A percentile compares a stretch with the other conserved stretches of the same genome.
These are phyloP conservation scores for Echinops telfairi DNA, from an alignment of 2,113 vertebrate species.

Conservation along the genomic window DNA sequence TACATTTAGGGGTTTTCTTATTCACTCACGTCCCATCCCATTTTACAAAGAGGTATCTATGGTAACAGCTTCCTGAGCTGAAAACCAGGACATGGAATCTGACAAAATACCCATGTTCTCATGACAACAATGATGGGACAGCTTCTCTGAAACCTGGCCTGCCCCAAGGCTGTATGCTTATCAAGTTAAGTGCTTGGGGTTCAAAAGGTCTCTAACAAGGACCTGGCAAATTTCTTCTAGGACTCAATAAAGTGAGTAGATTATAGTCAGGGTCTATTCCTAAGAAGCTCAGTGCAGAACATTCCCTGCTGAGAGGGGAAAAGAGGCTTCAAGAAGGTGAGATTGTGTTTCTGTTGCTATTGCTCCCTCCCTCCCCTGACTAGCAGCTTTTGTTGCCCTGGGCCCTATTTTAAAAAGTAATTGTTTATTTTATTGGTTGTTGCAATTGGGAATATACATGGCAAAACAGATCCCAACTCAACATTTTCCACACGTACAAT, in stretches of 20 bases:
- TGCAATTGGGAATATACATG: background rate
- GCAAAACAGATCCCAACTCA: background rate
- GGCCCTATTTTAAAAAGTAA: background rate
- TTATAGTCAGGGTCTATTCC: background rate
- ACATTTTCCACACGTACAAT: background rate
- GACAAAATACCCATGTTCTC: conserved; percentile 72
- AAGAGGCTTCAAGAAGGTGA: background rate
- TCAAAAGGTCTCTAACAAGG: conserved; percentile 41
- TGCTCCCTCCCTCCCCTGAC: rapidly evolving
- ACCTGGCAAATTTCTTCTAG: background rate
- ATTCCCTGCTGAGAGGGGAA: no score
- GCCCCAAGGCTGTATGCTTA: conserved; percentile 12
- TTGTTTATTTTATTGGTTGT: background rate
- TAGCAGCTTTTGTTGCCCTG: background rate
- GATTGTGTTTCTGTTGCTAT: background rate
- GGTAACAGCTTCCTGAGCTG: conserved; percentile 73
- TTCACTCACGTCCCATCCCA: conserved; percentile 1
- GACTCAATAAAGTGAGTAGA: background rate
- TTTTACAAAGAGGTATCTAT: conserved; percentile 74
- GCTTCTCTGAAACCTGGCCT: conserved; percentile 57
- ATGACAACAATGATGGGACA: conserved; percentile 68
- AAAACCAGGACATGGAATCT: conserved; percentile 67
- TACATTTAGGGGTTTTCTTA: conserved; percentile 31
- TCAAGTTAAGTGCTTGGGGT: background rate
- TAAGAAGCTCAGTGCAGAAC: no score